phyloP scores from a whole-genome alignment of 2,113 vertebrate species.

The Antechinus stuartii region DNA sequence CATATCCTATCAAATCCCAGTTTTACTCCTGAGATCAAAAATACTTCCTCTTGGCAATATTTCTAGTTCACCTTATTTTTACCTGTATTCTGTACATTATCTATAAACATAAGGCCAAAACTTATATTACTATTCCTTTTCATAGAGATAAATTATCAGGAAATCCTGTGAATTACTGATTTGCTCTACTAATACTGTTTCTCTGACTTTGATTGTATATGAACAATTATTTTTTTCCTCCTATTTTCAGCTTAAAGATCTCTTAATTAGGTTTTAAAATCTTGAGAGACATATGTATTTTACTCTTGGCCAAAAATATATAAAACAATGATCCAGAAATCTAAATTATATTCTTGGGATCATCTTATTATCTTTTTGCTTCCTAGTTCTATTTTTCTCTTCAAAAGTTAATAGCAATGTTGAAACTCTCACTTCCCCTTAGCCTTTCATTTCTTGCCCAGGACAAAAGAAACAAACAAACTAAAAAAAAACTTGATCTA shows the following conservation, averaged over 20 bases:
- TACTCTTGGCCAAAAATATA: neutral
- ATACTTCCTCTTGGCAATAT: neutral
- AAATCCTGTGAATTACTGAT: neutral
- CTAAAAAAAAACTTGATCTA: neutral
- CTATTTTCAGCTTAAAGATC: neutral
- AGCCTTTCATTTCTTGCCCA: neutral
- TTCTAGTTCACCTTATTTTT: neutral
- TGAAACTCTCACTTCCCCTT: neutral
- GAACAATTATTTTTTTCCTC: neutral
- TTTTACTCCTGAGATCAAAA: neutral
- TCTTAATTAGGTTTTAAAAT: neutral
- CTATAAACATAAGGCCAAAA: neutral
- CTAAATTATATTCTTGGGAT: neutral
- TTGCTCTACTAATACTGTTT: neutral
- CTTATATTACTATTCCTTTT: neutral
- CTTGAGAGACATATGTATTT: neutral
- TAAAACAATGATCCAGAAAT: neutral
- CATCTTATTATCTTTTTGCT: neutral
- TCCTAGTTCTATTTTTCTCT: neutral
- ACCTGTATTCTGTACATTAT: neutral
- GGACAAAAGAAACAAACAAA: neutral
- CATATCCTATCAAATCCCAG: neutral
- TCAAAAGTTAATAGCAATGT: neutral
- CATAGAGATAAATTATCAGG: neutral
- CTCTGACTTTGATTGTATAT: neutral